Percentiles rank a stretch among this genome's conserved stretches.
Conservation (phyloP, 2,113 vertebrate genomes). For the Carassius carassius region DNA sequence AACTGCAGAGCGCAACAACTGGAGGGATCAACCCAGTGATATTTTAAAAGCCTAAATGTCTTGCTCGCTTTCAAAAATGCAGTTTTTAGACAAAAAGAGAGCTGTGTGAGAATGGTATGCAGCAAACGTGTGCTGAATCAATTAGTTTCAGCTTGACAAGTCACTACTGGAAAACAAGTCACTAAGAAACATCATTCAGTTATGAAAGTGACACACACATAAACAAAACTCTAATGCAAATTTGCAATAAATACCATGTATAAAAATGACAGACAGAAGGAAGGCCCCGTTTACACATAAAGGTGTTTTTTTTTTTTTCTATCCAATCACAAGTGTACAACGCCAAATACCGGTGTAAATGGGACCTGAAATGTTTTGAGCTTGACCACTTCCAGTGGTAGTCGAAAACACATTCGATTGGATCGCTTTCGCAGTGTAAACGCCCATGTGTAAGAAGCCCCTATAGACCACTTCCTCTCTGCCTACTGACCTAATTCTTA, state of each 20-base stretch:
- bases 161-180: conserved; percentile 15
- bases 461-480: background rate
- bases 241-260: background rate
- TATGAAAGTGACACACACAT: conserved; percentile 11
- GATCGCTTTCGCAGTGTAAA: background rate
- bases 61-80: background rate
- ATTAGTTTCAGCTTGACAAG: conserved; percentile 27
- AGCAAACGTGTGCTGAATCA: conserved; percentile 32
- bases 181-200: background rate
- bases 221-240: background rate
- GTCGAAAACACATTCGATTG: background rate
- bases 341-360: too few relatives aligned
- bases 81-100: background rate
- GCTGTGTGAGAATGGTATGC: background rate
- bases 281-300: background rate
- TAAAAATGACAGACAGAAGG: background rate
- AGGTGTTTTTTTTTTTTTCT: too few relatives aligned
- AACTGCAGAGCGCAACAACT: too few relatives aligned
- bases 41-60: background rate
- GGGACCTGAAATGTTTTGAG: too few relatives aligned
- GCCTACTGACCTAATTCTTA: background rate
- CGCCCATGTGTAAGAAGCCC: background rate
- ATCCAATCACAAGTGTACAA: too few relatives aligned
- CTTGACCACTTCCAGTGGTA: background rate
- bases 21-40: background rate